These are phyloP conservation scores for Oostethus manadensis DNA, from an alignment of 2,113 vertebrate genomes.

Conservation along the genomic window DNA sequence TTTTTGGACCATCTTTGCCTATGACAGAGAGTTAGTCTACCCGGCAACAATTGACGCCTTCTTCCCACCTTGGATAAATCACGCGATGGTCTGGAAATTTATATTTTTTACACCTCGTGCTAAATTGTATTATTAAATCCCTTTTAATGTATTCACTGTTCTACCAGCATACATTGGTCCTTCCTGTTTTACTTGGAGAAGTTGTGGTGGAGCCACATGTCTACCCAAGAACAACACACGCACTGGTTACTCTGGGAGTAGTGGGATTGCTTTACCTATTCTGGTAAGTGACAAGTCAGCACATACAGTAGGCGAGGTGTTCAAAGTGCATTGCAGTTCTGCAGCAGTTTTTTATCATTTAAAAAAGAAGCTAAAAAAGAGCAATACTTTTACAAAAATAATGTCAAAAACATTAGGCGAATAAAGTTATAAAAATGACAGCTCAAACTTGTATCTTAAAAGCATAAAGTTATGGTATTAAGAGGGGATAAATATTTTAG, in stretches of 20 bases:
- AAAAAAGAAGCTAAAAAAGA: too few species aligned
- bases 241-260: constrained; percentile 52
- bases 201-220: constrained; percentile 61
- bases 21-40: constrained; percentile 81
- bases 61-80: constrained; percentile 84
- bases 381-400: too few species aligned
- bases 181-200: constrained; percentile 67
- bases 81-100: constrained; percentile 78
- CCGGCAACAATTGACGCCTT: constrained; percentile 75
- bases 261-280: constrained; percentile 60
- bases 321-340: too few species aligned
- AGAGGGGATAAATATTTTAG: too few species aligned
- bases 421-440: too few species aligned
- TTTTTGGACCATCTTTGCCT: constrained; percentile 83
- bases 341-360: too few species aligned
- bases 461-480: too few species aligned
- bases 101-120: neutral
- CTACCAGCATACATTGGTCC: constrained; percentile 66
- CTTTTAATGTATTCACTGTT: neutral
- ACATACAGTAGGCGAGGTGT: neutral
- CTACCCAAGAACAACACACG: constrained; percentile 62
- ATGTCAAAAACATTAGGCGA: too few species aligned
- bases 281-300: constrained; percentile 55
- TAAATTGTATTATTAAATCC: neutral
- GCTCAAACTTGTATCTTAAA: too few species aligned